phyloP scores from a whole-genome alignment of 2,113 vertebrate species.

The Hemicordylus capensis region DNA sequence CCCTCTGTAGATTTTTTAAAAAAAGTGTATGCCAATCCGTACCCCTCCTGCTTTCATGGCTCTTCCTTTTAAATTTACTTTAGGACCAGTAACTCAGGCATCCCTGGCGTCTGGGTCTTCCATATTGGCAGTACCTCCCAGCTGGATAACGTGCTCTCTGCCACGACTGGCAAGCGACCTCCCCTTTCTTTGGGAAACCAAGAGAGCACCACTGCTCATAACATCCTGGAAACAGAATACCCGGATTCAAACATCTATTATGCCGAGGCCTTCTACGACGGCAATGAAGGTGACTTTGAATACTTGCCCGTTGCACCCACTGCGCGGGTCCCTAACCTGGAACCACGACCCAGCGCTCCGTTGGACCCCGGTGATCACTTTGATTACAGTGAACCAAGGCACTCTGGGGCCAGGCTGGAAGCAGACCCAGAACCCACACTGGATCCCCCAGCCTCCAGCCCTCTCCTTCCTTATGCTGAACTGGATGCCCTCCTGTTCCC shows the following conservation, averaged over 20 bases:
- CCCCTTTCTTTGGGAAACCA: constrained; percentile 14
- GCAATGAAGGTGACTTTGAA: constrained; percentile 65
- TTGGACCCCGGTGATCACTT: neutral
- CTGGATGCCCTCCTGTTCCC: neutral
- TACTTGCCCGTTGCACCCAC: constrained; percentile 52
- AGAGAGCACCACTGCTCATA: constrained; percentile 27
- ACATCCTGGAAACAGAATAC: constrained; percentile 67
- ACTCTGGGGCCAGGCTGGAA: constrained; percentile 19
- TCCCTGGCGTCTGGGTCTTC: constrained; percentile 92
- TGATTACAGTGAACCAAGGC: neutral
- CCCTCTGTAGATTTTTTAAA: neutral
- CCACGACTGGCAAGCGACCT: constrained; percentile 36
- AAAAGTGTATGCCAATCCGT: neutral
- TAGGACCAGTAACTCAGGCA: constrained; percentile 87
- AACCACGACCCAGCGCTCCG: neutral
- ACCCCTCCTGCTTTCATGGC: neutral
- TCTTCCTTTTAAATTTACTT: constrained; percentile 7
- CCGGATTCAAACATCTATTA: constrained; percentile 39
- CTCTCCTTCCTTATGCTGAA: neutral
- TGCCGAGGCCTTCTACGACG: constrained; percentile 50
- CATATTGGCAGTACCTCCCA: constrained; percentile 81
- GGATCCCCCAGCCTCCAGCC: neutral
- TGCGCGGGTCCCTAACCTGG: neutral
- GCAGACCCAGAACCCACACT: constrained; percentile 11
- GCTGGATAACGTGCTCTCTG: constrained; percentile 82